These are phyloP conservation scores for Gila robusta DNA, from an alignment of 2,797 vertebrate species.

Conservation along the genomic window DNA sequence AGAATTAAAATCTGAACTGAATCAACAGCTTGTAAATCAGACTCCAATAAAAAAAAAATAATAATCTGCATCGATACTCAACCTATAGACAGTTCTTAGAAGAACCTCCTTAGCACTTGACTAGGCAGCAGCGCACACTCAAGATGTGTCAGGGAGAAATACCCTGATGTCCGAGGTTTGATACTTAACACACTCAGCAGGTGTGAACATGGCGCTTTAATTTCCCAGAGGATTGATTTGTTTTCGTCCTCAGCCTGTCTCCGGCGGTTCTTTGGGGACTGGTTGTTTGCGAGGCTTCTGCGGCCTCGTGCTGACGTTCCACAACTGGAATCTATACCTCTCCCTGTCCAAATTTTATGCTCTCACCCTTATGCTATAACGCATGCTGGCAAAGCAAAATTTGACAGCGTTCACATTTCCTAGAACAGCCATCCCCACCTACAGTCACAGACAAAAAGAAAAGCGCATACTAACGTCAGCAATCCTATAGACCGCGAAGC, in stretches of 20 bases:
- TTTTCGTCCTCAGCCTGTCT: constrained; percentile 51
- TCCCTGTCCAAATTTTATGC: constrained; percentile 53
- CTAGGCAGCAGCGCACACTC: not conserved
- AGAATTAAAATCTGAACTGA: not conserved
- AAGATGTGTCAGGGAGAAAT: constrained; percentile 26
- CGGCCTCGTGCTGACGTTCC: constrained; percentile 42
- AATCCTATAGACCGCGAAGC: not conserved
- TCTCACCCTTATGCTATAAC: constrained; percentile 46
- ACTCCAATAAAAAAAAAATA: not conserved
- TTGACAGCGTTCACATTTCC: not conserved
- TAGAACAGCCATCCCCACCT: constrained; percentile 11
- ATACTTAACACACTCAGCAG: constrained; percentile 43
- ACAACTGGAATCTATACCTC: constrained; percentile 44
- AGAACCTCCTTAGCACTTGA: not conserved
- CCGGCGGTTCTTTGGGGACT: not conserved
- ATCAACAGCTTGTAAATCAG: not conserved
- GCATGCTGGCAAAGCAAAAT: constrained; percentile 36
- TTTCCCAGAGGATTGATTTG: constrained; percentile 56
- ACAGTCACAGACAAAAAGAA: constrained; percentile 18
- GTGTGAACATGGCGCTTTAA: constrained; percentile 36
- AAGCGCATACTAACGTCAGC: not conserved
- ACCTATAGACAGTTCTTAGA: not conserved
- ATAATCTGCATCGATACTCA: not conserved
- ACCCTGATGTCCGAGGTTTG: constrained; percentile 21
- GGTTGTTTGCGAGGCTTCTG: constrained; percentile 44